Base-by-base conservation (phyloP, 2,113 vertebrate species). In the Sylvilagus bachmani region DNA sequence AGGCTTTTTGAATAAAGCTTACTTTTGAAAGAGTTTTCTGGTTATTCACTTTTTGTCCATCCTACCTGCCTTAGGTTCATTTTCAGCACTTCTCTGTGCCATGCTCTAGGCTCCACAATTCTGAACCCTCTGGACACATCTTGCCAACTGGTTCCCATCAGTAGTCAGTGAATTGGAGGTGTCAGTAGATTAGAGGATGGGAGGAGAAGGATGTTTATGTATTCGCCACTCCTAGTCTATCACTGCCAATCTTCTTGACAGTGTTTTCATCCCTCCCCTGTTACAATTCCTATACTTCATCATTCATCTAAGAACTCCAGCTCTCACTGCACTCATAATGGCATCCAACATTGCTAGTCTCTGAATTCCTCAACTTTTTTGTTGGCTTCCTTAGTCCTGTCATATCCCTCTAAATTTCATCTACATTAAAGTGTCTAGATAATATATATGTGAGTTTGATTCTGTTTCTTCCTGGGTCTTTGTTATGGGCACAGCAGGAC, bases 401-500 rank as follows among this genome's bases (percentile, higher is more conserved):
- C 7, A 10, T 82, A 87, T 80, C 21, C 69, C 44, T 67, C 78
- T 86, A 83, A 75, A 84, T 77, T 61, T 44, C 51, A 19, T 38
- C 16, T 90, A 91, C 58, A 83, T 84, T 55, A 74, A 93, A 86
- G 21, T 74, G 11, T 74, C 13, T 22, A 44, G 44, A 44, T 44
- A 91, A 24, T 21, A 36, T 53, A 7, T 49, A 74, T 83, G 49
- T 86, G 27, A 38, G 11, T 86, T 86, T 86, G 8, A 82, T 90
- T 78, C 36, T 80, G 13, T 89, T 91, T 91, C 36, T 78, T 94
- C 78, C n/a, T 36, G 16, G 64, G 7, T 73, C 17, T 85, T 27
- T 53, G 16, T 58, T 17, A 58, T 58, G 17, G 55, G 55, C 17
- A 58, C 12, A 58, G 17, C 55, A 58, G 17, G 55, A 58, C 55